Evolutionary conservation across 2,113 vertebrate species (phyloP).

Genomic region (Prionailurus viverrinus): DNA sequence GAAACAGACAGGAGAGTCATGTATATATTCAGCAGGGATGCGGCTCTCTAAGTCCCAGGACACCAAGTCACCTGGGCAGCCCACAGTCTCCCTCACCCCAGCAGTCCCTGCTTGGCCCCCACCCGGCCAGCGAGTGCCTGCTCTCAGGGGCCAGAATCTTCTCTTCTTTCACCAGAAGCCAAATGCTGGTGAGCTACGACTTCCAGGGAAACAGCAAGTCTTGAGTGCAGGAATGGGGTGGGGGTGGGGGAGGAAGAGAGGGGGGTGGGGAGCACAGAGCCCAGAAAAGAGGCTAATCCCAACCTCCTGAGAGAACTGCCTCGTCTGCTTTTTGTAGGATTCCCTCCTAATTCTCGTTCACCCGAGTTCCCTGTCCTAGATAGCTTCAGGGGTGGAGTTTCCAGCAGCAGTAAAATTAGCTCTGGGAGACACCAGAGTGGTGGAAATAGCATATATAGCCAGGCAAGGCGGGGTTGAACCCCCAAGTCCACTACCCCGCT

Average conservation of each 20-base stretch:
- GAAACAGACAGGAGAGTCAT: too few relatives aligned
- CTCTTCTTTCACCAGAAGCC: background rate
- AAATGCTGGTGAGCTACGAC: background rate
- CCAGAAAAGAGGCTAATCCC: background rate
- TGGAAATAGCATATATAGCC: background rate
- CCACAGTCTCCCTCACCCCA: background rate
- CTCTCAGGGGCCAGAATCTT: background rate
- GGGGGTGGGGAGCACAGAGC: background rate
- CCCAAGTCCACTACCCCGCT: background rate
- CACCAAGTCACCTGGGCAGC: background rate
- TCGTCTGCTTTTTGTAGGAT: rapidly evolving
- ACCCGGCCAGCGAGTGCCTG: background rate
- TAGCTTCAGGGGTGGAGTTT: background rate
- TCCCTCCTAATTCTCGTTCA: background rate
- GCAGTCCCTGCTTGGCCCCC: too few relatives aligned
- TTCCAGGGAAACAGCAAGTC: background rate
- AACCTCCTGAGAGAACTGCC: rapidly evolving
- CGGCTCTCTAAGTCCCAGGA: background rate
- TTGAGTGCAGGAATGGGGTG: rapidly evolving
- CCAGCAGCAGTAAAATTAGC: background rate
- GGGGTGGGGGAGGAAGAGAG: background rate
- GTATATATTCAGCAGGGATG: rapidly evolving
- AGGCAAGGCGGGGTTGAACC: background rate
- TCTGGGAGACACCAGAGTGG: background rate
- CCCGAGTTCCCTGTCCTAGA: background rate